Base-by-base conservation (phyloP, 2,113 vertebrate genomes). In the Oryzias curvinotus region DNA sequence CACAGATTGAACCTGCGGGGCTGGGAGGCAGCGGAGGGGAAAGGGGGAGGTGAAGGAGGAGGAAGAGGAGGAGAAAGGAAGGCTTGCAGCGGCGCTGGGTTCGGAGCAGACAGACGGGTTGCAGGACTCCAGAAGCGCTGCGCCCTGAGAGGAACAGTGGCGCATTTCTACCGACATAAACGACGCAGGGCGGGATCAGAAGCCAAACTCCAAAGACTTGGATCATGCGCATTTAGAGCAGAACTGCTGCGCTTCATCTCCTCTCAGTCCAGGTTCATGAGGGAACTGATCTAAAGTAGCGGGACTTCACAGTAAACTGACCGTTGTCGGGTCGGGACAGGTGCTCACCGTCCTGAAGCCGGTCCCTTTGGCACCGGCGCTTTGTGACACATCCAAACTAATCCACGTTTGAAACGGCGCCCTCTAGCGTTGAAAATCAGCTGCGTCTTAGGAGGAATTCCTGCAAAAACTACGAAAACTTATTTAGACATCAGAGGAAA, bases 1-100 rank as follows among this genome's bases (percentile, higher is more conserved):
- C 89, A 86, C 66, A 57, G 80, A 89, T 90, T 89, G 84, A 92
- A 92, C 91, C 91, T 91, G 91, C 88, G 85, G 67, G 52, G 59
- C 61, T 30, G 61, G 26, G 61, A 54, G 52, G 57, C 43, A 23
- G 65, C 48, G 56, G 28, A 56, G 52, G 57, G 36, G 19, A 18
- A 52, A 3, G 25, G 14, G 57, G 44, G 58, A 21, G 60, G 18
- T 21, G 19, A 57, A 17, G 54, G 56, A 58, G 21, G 57, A 16
- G 55, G 42, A 57, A 18, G 63, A 52, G 59, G 18, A 62, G 42
- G 62, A 23, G 63, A 52, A 57, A 42, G 69, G 30, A 13, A 63
- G 55, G 41, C 49, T 14, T 59, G 23, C 58, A 68, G 59, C 70
- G 73, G 60, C 68, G 61, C 48, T 59, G 56, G 21, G 61, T 65